Conservation (phyloP, 2,888 invertebrate genomes). For the Polia nebulosa region DNA sequence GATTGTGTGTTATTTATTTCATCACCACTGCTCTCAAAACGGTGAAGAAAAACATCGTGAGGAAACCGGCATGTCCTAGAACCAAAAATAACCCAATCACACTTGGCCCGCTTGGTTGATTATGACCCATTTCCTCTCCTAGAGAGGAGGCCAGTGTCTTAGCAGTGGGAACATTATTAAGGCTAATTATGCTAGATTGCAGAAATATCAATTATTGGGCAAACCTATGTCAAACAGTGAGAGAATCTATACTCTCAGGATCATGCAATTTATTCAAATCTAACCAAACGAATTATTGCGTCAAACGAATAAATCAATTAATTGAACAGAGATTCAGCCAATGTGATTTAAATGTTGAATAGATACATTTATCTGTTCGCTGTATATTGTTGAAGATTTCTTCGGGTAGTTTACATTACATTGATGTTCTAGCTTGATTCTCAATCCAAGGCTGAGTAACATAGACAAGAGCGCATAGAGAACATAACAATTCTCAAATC, state of each 20-base stretch:
- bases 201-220: neutral
- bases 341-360: neutral
- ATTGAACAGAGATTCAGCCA: neutral
- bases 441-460: neutral
- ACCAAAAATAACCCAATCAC: no score
- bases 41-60: no score
- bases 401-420: neutral
- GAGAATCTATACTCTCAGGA: neutral
- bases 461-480: neutral
- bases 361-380: neutral
- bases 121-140: no score
- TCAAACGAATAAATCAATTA: neutral
- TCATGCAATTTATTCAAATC: neutral
- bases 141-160: no score
- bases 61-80: no score
- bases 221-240: neutral
- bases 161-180: no score
- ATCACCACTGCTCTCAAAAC: no score
- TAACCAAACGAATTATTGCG: neutral
- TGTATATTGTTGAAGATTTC: neutral
- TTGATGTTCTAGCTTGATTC: neutral
- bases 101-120: no score
- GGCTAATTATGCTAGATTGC: no score
- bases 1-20: no score
- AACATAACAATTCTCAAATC: neutral